Evolutionary conservation across 2,888 invertebrate species (phyloP), one percentile per base, ranked within the genome.

Genomic region (Deilephila elpenor): DNA sequence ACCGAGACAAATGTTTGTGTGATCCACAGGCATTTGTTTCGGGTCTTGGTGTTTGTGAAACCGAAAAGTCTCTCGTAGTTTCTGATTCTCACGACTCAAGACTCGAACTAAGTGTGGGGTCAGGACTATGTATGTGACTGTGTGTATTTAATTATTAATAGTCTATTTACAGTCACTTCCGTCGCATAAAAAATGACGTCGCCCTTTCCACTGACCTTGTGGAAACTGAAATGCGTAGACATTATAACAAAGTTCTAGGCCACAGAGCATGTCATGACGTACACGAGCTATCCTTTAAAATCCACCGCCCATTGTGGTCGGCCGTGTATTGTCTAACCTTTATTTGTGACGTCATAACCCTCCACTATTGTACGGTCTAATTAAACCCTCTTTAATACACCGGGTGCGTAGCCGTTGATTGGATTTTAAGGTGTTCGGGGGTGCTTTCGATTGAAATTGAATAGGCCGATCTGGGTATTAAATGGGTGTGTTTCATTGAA

Each of bases 341-440:
- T 81, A 80, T 82, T 80, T 81, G 83, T 84, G 85, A 85, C 83
- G 84, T 84, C 83, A 84, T 77, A 79, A 83, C 79, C 86, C 84
- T 80, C 79, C 82, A 82, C 89, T 84, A 87, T 86, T 87, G 86
- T 86, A 81, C 79, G 80, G 83, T 81, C 85, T 89, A 89, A 91
- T 91, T 90, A 91, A 91, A 88, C 82, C 83, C 82, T 80, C 81
- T 84, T 87, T 88, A 87, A 87, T 86, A 83, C 76, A 77, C 79
- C 78, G 77, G 84, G 82, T 79, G 80, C 78, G 79, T 77, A 75
- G 71, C 80, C 78, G 82, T 82, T 89, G 91, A 91, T 91, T 91
- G 89, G 90, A 88, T 91, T 89, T 86, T 85, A 86, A 88, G 88
- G 88, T 86, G 88, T 82, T 84, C 86, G 82, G 83, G 82, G 82